phyloP scores from a whole-genome alignment of 2,797 vertebrate genomes.

The Gymnoscopelus microlampas region DNA sequence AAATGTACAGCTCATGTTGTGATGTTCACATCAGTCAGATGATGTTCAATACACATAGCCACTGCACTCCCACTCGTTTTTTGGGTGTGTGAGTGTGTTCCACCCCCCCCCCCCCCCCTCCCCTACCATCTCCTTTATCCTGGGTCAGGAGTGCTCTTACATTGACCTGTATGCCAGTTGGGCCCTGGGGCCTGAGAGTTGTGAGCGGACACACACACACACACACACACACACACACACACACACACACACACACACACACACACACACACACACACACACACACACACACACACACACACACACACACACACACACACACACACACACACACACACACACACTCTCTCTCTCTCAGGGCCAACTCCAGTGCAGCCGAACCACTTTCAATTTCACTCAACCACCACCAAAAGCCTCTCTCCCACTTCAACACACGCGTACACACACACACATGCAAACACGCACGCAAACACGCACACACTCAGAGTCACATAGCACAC shows the following conservation, averaged over 20 bases:
- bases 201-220: not conserved
- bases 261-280: conserved; percentile 38
- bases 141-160: conserved; percentile 20
- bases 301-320: conserved; percentile 36
- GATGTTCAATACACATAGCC: conserved; percentile 29
- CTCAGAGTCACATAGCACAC: conserved; percentile 6
- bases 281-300: conserved; percentile 36
- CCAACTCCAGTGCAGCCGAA: conserved; percentile 40
- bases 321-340: conserved; percentile 36
- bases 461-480: conserved; percentile 37
- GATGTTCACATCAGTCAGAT: conserved; percentile 39
- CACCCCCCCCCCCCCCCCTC: conserved; percentile 9
- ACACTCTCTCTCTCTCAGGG: conserved; percentile 7
- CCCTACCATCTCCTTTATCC: conserved; percentile 35
- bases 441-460: conserved; percentile 29
- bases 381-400: conserved; percentile 53
- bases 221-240: conserved; percentile 36
- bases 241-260: conserved; percentile 38
- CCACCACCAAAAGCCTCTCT: conserved; percentile 12
- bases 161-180: conserved; percentile 61
- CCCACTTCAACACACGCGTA: too few relatives aligned
- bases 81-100: conserved; percentile 6
- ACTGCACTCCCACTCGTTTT: conserved; percentile 10
- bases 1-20: conserved; percentile 14
- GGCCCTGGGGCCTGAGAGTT: conserved; percentile 57